These are phyloP conservation scores for Mythimna impura DNA, from an alignment of 2,888 invertebrate genomes.

Conservation along the genomic window DNA sequence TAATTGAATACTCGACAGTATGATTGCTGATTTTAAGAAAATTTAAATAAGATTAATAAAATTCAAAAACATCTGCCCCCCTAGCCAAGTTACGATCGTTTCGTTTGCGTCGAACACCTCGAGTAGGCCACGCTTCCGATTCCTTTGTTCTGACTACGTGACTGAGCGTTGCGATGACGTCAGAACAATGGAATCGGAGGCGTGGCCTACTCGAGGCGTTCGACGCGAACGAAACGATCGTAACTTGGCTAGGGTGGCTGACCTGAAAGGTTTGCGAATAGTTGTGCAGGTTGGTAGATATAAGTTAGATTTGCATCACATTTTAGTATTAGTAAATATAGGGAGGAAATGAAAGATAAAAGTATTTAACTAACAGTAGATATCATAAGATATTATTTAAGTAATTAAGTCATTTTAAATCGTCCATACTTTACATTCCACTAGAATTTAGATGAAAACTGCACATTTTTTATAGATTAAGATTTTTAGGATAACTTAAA, in stretches of 20 bases:
- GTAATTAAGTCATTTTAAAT: slow-evolving; percentile 42
- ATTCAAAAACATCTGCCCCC: slow-evolving; percentile 10
- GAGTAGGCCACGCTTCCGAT: no score
- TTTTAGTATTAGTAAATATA: slow-evolving; percentile 50
- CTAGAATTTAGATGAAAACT: slow-evolving; percentile 49
- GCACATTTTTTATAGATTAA: slow-evolving; percentile 2
- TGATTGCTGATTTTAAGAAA: background rate
- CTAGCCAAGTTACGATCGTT: no score
- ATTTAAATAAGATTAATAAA: background rate
- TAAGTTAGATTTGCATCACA: slow-evolving; percentile 48
- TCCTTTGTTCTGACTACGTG: no score
- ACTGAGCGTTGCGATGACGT: no score
- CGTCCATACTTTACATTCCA: slow-evolving; percentile 86
- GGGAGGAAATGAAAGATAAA: slow-evolving; percentile 9
- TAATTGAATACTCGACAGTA: background rate
- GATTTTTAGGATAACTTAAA: background rate
- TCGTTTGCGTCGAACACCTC: no score
- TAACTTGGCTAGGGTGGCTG: background rate
- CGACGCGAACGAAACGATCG: no score
- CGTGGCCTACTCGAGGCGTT: no score
- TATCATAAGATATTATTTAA: background rate
- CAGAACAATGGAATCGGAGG: no score
- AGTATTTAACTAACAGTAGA: background rate
- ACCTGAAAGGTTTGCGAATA: background rate
- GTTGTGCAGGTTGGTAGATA: slow-evolving; percentile 16